A percentile compares a stretch with the other conserved stretches of the same genome.
Evolutionary conservation across 2,113 vertebrate genomes (phyloP).

Genomic region (Paratilapia polleni): DNA sequence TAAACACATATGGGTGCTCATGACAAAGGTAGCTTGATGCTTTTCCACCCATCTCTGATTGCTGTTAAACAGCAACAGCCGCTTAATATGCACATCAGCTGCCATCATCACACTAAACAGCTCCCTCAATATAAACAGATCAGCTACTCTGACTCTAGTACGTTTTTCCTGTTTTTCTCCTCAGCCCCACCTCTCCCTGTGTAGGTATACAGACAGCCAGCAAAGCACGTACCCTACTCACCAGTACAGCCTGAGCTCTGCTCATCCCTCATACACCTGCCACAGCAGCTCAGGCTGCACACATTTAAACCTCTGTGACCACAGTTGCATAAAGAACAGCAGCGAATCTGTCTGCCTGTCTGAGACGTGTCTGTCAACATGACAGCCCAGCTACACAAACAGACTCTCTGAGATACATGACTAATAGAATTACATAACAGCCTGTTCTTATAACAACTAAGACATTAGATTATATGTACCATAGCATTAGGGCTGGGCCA

Average conservation of each 20-base stretch:
- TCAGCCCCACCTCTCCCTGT: constrained; percentile 35
- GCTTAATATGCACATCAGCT: background rate
- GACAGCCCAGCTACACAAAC: constrained; percentile 6
- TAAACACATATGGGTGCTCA: background rate
- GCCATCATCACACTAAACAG: background rate
- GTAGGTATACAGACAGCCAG: constrained; percentile 19
- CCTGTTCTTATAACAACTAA: constrained; percentile 16
- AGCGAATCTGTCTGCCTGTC: background rate
- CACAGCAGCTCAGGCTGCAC: constrained; percentile 23
- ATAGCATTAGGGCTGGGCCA: background rate
- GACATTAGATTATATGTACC: constrained; percentile 24
- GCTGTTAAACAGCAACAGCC: background rate
- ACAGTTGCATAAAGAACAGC: background rate
- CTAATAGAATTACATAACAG: constrained; percentile 27
- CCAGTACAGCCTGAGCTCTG: constrained; percentile 24
- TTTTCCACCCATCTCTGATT: background rate
- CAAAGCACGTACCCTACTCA: constrained; percentile 15
- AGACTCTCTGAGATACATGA: background rate
- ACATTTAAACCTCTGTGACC: constrained; percentile 19
- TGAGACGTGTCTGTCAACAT: background rate
- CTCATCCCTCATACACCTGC: constrained; percentile 44
- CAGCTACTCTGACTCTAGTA: background rate
- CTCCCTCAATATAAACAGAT: background rate
- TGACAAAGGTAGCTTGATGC: background rate
- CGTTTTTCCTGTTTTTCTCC: constrained; percentile 49